phyloP scores from a whole-genome alignment of 2,113 vertebrate genomes.

The Ornithorhynchus anatinus region DNA sequence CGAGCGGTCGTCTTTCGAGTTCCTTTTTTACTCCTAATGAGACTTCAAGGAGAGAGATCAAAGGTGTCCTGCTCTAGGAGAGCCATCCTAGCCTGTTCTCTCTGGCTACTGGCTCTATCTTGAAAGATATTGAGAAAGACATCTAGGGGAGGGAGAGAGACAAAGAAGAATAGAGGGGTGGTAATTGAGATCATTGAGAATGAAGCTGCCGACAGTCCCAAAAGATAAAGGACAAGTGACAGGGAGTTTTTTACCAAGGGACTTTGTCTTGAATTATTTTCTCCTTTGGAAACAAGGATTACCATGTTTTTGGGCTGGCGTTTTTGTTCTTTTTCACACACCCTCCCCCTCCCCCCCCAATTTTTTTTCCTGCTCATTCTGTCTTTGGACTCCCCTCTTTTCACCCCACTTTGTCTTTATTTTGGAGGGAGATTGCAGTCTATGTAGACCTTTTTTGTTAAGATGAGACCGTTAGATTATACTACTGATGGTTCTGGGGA shows the following conservation, averaged over 20 bases:
- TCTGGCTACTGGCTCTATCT: slow-evolving; percentile 6
- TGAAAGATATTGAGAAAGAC: neutral
- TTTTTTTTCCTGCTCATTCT: neutral
- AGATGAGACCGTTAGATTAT: neutral
- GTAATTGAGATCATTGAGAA: slow-evolving; percentile 33
- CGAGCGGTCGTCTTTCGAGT: neutral
- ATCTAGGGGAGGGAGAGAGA: neutral
- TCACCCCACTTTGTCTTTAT: neutral
- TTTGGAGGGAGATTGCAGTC: slow-evolving; percentile 9
- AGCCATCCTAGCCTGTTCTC: neutral
- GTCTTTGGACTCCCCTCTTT: neutral
- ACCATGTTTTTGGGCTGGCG: too few relatives aligned
- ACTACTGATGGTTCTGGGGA: neutral
- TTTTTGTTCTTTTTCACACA: too few relatives aligned
- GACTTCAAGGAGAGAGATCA: neutral
- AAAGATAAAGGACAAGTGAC: neutral
- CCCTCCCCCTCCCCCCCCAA: neutral
- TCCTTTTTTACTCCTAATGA: neutral
- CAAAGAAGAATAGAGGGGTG: neutral
- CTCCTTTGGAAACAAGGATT: slow-evolving; percentile 5
- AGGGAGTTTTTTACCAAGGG: neutral
- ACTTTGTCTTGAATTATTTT: slow-evolving; percentile 4
- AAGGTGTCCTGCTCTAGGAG: neutral
- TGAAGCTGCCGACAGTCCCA: slow-evolving; percentile 1
- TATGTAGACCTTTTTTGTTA: neutral